Conservation (phyloP, 2,113 vertebrate genomes). For the Paramisgurnus dabryanus region DNA sequence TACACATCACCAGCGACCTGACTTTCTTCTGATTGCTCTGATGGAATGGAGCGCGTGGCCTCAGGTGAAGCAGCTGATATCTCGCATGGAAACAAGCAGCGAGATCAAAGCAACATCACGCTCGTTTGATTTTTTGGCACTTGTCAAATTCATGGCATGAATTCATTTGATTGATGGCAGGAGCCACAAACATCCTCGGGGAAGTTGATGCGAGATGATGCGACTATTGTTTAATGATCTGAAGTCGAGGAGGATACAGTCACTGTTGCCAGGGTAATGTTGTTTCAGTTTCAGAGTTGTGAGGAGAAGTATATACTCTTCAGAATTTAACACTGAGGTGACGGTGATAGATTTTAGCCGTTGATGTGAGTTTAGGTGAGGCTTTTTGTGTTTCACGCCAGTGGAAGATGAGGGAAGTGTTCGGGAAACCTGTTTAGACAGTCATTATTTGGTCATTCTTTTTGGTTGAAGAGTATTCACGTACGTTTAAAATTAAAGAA, state of each 20-base stretch:
- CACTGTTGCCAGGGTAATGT: neutral
- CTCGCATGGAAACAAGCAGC: constrained; percentile 22
- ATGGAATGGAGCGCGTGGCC: constrained; percentile 10
- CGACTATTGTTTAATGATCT: constrained; percentile 33
- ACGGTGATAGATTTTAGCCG: neutral
- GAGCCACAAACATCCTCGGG: constrained; percentile 30
- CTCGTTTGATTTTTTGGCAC: constrained; percentile 13
- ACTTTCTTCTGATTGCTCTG: constrained; percentile 12
- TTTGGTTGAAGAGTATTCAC: neutral
- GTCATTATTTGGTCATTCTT: neutral
- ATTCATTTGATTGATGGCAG: constrained; percentile 29
- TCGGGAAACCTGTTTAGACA: too few species aligned
- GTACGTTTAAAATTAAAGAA: too few species aligned
- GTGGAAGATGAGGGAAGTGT: too few species aligned
- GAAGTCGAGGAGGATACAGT: constrained; percentile 1
- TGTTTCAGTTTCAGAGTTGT: neutral
- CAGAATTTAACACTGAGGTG: neutral
- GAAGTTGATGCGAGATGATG: constrained; percentile 24
- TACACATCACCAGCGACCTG: constrained; percentile 11
- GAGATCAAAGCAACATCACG: constrained; percentile 35
- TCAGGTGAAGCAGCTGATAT: constrained; percentile 31
- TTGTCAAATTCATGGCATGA: constrained; percentile 31
- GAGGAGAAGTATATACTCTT: neutral
- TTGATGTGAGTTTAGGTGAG: too few species aligned
- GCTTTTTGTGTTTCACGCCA: too few species aligned